These are phyloP conservation scores for Phocides pigmalion DNA, from an alignment of 1,140 invertebrate species.

Conservation along the genomic window DNA sequence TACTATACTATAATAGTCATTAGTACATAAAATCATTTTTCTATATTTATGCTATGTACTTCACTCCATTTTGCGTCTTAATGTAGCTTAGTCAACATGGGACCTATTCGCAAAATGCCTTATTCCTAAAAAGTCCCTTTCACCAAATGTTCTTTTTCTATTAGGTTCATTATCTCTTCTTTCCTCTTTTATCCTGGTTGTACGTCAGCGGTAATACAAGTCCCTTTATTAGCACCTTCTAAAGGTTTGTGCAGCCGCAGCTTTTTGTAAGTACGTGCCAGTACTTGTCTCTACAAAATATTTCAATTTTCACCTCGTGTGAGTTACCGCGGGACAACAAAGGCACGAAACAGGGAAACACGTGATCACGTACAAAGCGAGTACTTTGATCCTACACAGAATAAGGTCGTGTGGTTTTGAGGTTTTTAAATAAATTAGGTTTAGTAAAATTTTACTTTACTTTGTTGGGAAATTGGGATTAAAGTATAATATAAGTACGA, in stretches of 20 bases:
- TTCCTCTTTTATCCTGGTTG: too few species aligned
- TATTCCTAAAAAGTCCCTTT: too few species aligned
- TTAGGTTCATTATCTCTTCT: too few species aligned
- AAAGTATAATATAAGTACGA: not conserved
- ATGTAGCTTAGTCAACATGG: too few species aligned
- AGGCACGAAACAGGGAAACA: not conserved
- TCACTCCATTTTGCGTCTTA: too few species aligned
- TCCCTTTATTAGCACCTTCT: not conserved
- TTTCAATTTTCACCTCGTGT: not conserved
- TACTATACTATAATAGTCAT: too few species aligned
- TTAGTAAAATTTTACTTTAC: not conserved
- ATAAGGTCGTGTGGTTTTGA: constrained; percentile 8
- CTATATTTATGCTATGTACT: too few species aligned
- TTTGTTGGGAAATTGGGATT: not conserved
- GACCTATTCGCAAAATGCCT: too few species aligned
- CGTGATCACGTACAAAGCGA: not conserved
- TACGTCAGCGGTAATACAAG: not conserved
- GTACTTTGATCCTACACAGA: not conserved
- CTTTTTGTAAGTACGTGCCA: not conserved
- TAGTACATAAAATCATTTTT: too few species aligned
- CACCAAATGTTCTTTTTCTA: too few species aligned
- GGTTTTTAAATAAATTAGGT: not conserved
- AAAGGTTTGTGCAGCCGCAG: not conserved
- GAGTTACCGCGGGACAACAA: not conserved
- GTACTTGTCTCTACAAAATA: not conserved